Percentiles rank a stretch among this genome's conserved stretches.
Conservation (phyloP, 2,888 invertebrate species). For the Hemaris fuciformis region DNA sequence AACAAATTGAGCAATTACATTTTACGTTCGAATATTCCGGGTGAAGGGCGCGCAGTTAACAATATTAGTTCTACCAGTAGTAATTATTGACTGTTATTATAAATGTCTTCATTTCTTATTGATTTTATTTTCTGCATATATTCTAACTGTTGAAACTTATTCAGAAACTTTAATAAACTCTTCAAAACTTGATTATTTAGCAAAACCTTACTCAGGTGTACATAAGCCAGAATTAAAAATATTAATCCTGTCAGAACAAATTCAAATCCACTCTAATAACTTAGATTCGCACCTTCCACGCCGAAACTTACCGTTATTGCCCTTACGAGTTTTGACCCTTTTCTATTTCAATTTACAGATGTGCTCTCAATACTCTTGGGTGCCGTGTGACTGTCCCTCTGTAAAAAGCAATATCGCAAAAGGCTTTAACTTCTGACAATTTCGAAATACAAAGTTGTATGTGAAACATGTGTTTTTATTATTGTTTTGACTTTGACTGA, state of each 20-base stretch:
- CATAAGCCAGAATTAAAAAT: not conserved
- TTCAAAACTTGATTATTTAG: not conserved
- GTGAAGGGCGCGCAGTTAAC: no score
- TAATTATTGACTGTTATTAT: no score
- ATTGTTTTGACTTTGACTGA: not conserved
- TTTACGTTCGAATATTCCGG: no score
- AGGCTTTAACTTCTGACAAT: slow-evolving; percentile 43
- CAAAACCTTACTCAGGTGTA: not conserved
- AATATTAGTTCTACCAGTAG: no score
- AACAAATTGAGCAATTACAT: no score
- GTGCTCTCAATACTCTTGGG: slow-evolving; percentile 61
- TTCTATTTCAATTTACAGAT: slow-evolving; percentile 71
- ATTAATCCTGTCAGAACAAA: not conserved
- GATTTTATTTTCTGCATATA: not conserved
- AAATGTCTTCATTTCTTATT: no score
- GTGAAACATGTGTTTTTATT: not conserved
- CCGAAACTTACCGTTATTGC: slow-evolving; percentile 59
- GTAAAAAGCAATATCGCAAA: slow-evolving; percentile 53
- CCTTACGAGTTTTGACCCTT: slow-evolving; percentile 63
- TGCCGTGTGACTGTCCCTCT: slow-evolving; percentile 45
- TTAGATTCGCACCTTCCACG: slow-evolving; percentile 38
- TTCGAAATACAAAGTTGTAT: slow-evolving; percentile 27
- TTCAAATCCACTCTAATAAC: slow-evolving; percentile 18
- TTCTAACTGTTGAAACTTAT: no score
- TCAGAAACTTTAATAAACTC: not conserved